phyloP scores from a whole-genome alignment of 2,113 vertebrate genomes.

The Sialia sialis region DNA sequence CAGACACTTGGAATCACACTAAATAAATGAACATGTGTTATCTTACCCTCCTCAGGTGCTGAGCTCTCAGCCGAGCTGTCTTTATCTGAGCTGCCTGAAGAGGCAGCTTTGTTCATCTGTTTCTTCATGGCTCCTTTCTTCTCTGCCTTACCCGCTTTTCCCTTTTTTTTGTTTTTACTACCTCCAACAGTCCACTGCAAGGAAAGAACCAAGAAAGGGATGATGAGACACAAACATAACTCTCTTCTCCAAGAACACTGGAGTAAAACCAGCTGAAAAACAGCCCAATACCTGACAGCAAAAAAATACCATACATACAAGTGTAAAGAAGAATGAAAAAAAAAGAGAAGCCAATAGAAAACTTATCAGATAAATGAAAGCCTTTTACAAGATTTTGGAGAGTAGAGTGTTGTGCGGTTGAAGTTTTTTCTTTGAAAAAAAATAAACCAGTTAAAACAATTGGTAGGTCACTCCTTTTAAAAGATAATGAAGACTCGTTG shows the following conservation, averaged over 20 bases:
- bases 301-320: background rate
- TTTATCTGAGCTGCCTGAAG: conserved; percentile 94
- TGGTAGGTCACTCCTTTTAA: background rate
- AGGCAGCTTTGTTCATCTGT: conserved; percentile 86
- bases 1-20: background rate
- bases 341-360: background rate
- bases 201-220: background rate
- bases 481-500: background rate
- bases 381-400: background rate
- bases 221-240: background rate
- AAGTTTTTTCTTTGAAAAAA: background rate
- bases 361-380: background rate
- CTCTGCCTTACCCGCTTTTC: conserved; percentile 88
- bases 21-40: background rate
- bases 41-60: conserved; percentile 94
- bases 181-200: conserved; percentile 96
- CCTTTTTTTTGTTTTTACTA: conserved; percentile 97
- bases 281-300: background rate
- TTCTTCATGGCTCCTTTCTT: conserved; percentile 92
- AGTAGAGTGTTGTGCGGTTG: background rate
- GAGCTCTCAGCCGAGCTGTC: conserved; percentile 95
- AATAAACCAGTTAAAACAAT: background rate
- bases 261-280: background rate
- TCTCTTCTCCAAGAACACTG: background rate
- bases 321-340: background rate